Evolutionary conservation across 64 coral and sea anemone species (phyloP), one percentile per base, ranked within the genome.

Genomic region (Hydrozoanthus tunicans): DNA sequence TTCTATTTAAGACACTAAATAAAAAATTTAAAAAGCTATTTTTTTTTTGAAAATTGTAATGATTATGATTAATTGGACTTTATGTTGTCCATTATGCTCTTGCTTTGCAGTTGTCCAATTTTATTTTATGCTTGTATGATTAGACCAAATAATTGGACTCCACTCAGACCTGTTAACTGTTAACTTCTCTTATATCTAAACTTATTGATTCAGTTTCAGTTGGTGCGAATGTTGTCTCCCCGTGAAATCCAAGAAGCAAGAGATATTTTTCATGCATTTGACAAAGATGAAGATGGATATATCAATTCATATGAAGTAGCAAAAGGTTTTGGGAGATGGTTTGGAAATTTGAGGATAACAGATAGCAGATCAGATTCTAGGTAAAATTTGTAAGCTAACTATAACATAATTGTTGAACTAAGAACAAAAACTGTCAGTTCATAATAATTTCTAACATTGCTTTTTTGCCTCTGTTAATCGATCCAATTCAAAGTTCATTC

Each of bases 191-290:
- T 66, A 15, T 5, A 13, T 66, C 1, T 66, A 66, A 15, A 66
- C 17, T 11, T 15, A 15, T 15, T 5, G 1, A 32, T 15, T 59
- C 59, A 98, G 96, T 94, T 92, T 91, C 90, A 94, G 27, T 64
- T 98, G 66, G 83, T 92, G 0, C 79, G 91, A 68, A 92, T 94
- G 93, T 70, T 98, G 77, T 92, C 90, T 64, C 92, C 93, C 55
- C 91, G 89, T 81, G 96, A 98, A 77, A 98, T 98, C n/a, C 89
- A 98, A 85, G 89, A 95, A 86, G 93, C 91, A 0, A 69, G 96
- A 89, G 96, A 98, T 71, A 93, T 95, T 8, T 98, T 98, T 70
- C 96, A 98, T 78, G 93, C 96, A 43, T 98, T 93, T 91, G 96
- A 98, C 54, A 95, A 92, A 59, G 96, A 98, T 59, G 96, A 98